Base-by-base conservation (phyloP, 2,113 vertebrate genomes). In the Aramus guarauna region DNA sequence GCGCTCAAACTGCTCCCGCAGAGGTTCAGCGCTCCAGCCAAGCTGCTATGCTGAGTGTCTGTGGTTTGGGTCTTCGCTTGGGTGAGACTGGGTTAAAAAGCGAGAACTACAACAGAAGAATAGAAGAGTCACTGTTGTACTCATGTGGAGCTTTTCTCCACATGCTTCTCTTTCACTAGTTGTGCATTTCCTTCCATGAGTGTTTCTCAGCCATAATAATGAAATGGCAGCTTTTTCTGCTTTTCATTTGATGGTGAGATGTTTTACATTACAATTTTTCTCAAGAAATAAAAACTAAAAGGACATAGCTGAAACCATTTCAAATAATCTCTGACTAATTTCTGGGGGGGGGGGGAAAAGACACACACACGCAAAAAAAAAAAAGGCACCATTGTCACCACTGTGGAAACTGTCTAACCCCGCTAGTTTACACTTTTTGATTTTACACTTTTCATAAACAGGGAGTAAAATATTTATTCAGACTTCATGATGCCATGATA, bases 41-140 rank as follows among this genome's bases (percentile, higher is more conserved):
- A 23, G 1, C 68, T 17, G 32, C 32, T 6, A 2, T 0, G 3
- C 1, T 2, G 26, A 26, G 39, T 1, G 7, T 4, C 71, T 12
- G 72, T 1, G 9, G 3, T 30, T 63, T 15, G 37, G 47, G 41
- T 20, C 47, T 69, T 50, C 12, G 3, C 52, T 45, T 34, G 32
- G 41, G 9, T 15, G n/a, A 18, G 9, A 14, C 24, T 3, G 15
- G 13, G 15, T 36, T 67, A 50, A 47, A 73, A 76, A 43, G 11
- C 10, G 7, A 67, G 36, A 90, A 39, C 20, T 23, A 15, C 19
- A 85, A 15, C 13, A 21, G 52, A 41, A 37, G 23, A 76, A 37
- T 3, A n/a, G 17, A 47, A 58, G 4, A 59, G 22, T 37, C 63
- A 56, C 17, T 19, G 6, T 17, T 36, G 15, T 29, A 73, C 36